phyloP scores from a whole-genome alignment of 2,888 invertebrate genomes.

The Stenichneumon culpator region DNA sequence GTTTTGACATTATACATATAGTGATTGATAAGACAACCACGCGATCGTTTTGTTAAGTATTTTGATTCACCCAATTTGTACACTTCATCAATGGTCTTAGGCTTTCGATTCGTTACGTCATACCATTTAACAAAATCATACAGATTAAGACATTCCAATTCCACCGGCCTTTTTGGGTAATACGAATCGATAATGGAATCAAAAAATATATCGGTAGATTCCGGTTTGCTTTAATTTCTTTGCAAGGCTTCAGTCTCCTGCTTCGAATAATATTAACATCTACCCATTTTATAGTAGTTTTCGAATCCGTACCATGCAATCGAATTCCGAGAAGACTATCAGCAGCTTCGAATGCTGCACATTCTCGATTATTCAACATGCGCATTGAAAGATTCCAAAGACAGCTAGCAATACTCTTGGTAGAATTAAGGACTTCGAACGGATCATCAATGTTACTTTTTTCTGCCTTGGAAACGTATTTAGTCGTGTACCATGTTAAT shows the following conservation, averaged over 20 bases:
- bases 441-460: not conserved
- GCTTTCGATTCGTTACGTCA: not conserved
- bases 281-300: too few species aligned
- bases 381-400: not conserved
- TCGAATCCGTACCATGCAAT: not conserved
- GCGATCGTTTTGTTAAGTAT: conserved; percentile 21
- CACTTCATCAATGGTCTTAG: too few species aligned
- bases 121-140: not conserved
- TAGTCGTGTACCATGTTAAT: conserved; percentile 31
- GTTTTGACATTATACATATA: too few species aligned
- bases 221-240: too few species aligned
- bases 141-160: not conserved
- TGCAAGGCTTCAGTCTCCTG: too few species aligned
- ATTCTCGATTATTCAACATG: conserved; percentile 1
- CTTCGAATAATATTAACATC: too few species aligned
- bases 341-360: not conserved
- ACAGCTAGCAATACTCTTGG: too few species aligned
- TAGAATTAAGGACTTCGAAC: not conserved
- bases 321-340: conserved; percentile 1
- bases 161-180: not conserved
- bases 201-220: too few species aligned
- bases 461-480: conserved; percentile 1
- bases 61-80: not conserved
- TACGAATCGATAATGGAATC: not conserved
- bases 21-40: too few species aligned